Conservation (phyloP, 2,888 invertebrate species). For the Cerastis leucographa region DNA sequence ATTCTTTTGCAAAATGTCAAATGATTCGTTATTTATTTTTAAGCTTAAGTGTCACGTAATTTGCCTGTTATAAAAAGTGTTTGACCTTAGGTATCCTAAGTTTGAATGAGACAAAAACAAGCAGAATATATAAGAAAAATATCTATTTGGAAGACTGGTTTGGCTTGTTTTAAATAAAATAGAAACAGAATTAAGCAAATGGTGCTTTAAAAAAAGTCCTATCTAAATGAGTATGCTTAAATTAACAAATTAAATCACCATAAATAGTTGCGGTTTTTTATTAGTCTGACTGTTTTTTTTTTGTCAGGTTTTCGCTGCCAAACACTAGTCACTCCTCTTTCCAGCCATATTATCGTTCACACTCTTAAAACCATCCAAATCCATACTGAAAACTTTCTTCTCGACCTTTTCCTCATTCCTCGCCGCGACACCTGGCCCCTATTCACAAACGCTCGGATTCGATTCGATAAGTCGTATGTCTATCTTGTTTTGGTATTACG, state of each 20-base stretch:
- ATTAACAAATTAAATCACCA: not conserved
- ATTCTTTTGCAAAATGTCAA: constrained; percentile 18
- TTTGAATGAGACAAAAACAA: constrained; percentile 10
- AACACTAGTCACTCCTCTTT: not conserved
- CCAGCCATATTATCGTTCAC: not conserved
- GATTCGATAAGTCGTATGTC: too few species aligned
- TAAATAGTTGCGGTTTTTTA: not conserved
- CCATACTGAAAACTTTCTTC: not conserved
- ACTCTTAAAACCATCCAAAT: not conserved
- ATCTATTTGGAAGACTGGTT: constrained; percentile 24
- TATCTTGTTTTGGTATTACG: too few species aligned
- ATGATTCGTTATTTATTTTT: constrained; percentile 16
- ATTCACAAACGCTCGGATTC: too few species aligned
- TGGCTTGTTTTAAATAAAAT: constrained; percentile 29
- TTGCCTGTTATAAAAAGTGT: not conserved
- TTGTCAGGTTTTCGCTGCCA: not conserved
- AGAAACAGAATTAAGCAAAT: not conserved
- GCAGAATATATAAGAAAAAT: not conserved
- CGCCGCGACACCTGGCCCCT: not conserved
- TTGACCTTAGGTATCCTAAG: constrained; percentile 31
- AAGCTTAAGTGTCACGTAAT: constrained; percentile 9
- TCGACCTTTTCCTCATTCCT: not conserved
- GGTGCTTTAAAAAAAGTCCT: not conserved
- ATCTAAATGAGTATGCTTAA: not conserved
- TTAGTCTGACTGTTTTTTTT: not conserved